Evolutionary conservation across 2,797 vertebrate species (phyloP).

Genomic region (Pachyuromys duprasi): DNA sequence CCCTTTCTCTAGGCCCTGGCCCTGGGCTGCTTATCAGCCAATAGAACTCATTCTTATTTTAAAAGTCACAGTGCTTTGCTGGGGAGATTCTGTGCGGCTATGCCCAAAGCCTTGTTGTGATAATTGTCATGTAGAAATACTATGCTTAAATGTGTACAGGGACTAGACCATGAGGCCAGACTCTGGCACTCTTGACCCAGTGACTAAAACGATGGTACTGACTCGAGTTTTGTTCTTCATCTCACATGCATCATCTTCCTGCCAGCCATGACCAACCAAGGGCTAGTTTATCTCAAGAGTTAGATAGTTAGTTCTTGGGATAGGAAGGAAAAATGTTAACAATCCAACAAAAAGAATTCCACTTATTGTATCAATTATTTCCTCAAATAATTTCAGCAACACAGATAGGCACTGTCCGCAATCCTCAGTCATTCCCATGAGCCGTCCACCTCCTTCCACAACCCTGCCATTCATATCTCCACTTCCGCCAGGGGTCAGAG

Average conservation of each 20-base stretch:
- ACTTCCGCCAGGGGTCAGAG: too few species aligned
- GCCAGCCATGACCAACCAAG: neutral
- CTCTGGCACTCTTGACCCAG: neutral
- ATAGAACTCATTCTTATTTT: too few species aligned
- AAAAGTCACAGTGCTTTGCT: too few species aligned
- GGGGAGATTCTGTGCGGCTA: too few species aligned
- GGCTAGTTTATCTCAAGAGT: neutral
- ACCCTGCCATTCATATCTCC: neutral
- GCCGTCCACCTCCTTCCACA: neutral
- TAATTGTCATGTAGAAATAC: neutral
- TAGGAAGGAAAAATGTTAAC: neutral
- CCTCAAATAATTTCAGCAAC: neutral
- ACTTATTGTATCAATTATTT: neutral
- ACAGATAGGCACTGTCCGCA: neutral
- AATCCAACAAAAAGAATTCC: neutral
- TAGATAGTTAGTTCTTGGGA: neutral
- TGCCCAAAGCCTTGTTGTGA: too few species aligned
- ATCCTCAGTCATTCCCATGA: neutral
- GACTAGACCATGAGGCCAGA: neutral
- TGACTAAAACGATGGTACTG: too few species aligned
- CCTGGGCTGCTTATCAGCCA: too few species aligned
- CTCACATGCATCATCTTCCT: neutral
- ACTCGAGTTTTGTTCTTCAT: neutral
- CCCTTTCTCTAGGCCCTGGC: too few species aligned
- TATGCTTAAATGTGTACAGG: neutral